Conservation (phyloP, 1,140 invertebrate genomes). For the Rhopalosiphum maidis region DNA sequence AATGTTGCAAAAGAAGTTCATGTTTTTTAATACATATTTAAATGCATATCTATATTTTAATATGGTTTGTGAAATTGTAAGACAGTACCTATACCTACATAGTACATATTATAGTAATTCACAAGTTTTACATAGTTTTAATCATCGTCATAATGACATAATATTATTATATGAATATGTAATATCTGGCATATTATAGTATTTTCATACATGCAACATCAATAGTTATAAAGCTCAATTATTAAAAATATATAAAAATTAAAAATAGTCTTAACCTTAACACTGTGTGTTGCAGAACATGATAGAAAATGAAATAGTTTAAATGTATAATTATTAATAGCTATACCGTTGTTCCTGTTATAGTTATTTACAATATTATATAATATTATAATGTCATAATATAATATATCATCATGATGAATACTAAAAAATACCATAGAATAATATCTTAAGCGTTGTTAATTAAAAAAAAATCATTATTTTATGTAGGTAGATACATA, state of each 20-base stretch:
- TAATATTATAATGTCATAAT: background rate
- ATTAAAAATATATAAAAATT: background rate
- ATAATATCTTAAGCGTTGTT: background rate
- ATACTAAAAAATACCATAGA: background rate
- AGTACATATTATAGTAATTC: background rate
- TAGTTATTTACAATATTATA: background rate
- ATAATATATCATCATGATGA: background rate
- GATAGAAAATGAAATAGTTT: background rate
- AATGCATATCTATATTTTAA: too few relatives aligned
- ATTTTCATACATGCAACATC: background rate
- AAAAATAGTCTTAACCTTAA: background rate
- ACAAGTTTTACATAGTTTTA: background rate
- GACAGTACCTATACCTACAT: too few relatives aligned
- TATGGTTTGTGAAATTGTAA: background rate
- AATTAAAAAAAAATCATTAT: background rate
- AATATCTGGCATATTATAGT: too few relatives aligned
- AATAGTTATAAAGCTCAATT: background rate
- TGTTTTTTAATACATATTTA: too few relatives aligned
- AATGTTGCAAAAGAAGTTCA: too few relatives aligned
- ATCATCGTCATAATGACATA: too few relatives aligned
- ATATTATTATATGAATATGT: background rate
- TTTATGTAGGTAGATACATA: background rate
- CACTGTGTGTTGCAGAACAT: background rate
- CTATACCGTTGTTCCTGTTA: background rate
- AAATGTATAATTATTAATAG: background rate